Percentiles rank a stretch among this genome's conserved stretches.
phyloP scores from a whole-genome alignment of 2,113 vertebrate genomes.

The Chloebia gouldiae region DNA sequence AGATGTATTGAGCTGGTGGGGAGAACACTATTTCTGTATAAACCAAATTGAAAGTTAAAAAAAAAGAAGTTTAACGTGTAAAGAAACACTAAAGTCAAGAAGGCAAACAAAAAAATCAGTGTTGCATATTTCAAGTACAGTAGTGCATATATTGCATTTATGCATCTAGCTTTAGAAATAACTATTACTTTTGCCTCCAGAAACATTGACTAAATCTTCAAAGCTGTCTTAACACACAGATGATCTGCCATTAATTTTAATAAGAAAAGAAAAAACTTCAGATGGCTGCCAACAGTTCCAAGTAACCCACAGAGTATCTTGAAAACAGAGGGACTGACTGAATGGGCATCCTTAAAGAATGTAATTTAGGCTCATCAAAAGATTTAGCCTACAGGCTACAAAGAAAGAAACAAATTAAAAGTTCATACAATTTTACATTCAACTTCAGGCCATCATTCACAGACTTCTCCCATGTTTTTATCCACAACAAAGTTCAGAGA shows the following conservation, averaged over 20 bases:
- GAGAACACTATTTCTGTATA: neutral
- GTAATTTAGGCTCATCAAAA: slow-evolving; percentile 9
- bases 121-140: neutral
- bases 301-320: neutral
- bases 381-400: slow-evolving; percentile 11
- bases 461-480: neutral
- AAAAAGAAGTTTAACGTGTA: neutral
- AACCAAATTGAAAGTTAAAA: neutral
- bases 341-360: slow-evolving; percentile 21
- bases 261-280: neutral
- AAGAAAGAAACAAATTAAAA: neutral
- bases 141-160: neutral
- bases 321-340: neutral
- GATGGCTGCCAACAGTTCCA: neutral
- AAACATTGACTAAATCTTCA: slow-evolving; percentile 1
- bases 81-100: neutral
- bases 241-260: slow-evolving; percentile 40
- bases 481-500: neutral
- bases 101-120: neutral
- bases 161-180: neutral
- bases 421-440: neutral
- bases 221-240: slow-evolving; percentile 14
- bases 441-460: neutral
- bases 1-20: neutral
- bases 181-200: neutral